Conservation (phyloP, 2,797 vertebrate species). For the Pipistrellus kuhlii region DNA sequence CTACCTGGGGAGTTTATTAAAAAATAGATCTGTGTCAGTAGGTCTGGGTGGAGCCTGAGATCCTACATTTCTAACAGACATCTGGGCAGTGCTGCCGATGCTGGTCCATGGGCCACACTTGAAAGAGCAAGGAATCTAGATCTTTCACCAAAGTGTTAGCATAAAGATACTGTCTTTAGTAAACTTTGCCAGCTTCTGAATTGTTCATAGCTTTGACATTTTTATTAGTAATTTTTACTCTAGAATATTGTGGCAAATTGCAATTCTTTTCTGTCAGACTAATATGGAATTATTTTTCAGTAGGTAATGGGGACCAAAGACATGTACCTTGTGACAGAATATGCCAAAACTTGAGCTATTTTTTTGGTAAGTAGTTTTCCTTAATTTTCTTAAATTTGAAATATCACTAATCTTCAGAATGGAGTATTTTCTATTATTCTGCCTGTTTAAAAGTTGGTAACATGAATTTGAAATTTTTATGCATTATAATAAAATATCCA, state of each 20-base stretch:
- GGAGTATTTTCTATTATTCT: background rate
- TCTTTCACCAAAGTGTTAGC: conserved; percentile 16
- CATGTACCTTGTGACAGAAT: conserved; percentile 99
- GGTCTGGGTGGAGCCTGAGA: background rate
- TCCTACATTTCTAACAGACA: background rate
- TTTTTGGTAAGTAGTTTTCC: conserved; percentile 94
- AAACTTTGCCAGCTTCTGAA: background rate
- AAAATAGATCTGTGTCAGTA: background rate
- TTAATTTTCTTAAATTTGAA: conserved; percentile 56
- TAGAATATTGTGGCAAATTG: background rate
- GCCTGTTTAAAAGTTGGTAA: conserved; percentile 50
- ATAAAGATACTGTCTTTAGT: background rate
- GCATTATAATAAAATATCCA: conserved; percentile 20
- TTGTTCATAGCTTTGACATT: background rate
- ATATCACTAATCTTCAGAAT: background rate
- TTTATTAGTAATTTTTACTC: conserved; percentile 29
- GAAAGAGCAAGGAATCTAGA: background rate
- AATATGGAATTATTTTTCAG: conserved; percentile 71
- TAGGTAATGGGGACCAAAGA: conserved; percentile 99
- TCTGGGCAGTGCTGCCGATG: background rate
- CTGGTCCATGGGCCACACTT: background rate
- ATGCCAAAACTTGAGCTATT: conserved; percentile 99
- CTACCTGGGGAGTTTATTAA: background rate
- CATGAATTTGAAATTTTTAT: conserved; percentile 22
- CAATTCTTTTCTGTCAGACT: conserved; percentile 63